Evolutionary conservation across 2,797 vertebrate genomes (phyloP).

Genomic region (Lindbergichthys nudifrons): DNA sequence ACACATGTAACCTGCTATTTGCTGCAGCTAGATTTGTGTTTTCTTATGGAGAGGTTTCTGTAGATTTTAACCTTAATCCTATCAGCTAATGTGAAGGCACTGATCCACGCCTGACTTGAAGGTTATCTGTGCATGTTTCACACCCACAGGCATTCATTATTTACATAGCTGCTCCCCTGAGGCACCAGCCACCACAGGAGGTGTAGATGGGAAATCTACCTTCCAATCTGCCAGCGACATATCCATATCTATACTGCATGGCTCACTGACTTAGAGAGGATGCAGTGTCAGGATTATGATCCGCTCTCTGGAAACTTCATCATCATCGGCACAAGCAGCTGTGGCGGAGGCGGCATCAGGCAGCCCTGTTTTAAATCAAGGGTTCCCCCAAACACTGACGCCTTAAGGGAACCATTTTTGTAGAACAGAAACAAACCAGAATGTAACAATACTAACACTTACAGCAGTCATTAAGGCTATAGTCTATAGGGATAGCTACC

Average conservation of each 20-base stretch:
- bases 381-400: slow-evolving; percentile 67
- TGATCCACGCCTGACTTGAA: slow-evolving; percentile 86
- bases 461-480: slow-evolving; percentile 45
- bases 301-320: slow-evolving; percentile 80
- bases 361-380: slow-evolving; percentile 75
- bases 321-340: slow-evolving; percentile 72
- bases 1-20: slow-evolving; percentile 71
- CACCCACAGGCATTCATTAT: slow-evolving; percentile 85
- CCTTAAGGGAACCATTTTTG: slow-evolving; percentile 53
- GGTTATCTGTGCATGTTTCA: slow-evolving; percentile 86
- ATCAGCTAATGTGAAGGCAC: slow-evolving; percentile 85
- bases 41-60: slow-evolving; percentile 83
- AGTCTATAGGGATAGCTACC: slow-evolving; percentile 33
- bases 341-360: slow-evolving; percentile 51
- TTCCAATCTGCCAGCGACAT: slow-evolving; percentile 82
- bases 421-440: slow-evolving; percentile 59
- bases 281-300: slow-evolving; percentile 82
- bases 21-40: slow-evolving; percentile 73
- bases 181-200: slow-evolving; percentile 76
- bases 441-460: slow-evolving; percentile 44
- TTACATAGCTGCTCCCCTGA: slow-evolving; percentile 83
- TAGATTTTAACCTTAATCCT: slow-evolving; percentile 87
- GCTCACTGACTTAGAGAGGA: slow-evolving; percentile 82
- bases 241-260: slow-evolving; percentile 82
- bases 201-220: slow-evolving; percentile 82